Evolutionary conservation across 2,113 vertebrate genomes (phyloP).

Genomic region (Electrona antarctica): DNA sequence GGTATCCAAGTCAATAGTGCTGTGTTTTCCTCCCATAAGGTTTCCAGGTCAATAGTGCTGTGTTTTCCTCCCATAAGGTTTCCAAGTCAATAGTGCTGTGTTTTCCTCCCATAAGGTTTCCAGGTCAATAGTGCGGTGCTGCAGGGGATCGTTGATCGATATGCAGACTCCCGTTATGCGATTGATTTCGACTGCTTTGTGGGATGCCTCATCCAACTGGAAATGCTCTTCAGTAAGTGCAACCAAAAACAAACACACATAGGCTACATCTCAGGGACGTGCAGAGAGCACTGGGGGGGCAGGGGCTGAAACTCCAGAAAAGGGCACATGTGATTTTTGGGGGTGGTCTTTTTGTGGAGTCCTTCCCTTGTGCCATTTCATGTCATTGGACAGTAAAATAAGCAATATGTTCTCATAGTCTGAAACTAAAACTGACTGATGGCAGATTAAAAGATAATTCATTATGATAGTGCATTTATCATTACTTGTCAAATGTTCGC

Average conservation of each 20-base stretch:
- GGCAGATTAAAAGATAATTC: too few species aligned
- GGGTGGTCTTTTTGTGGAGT: too few species aligned
- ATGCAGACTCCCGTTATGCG: conserved; percentile 69
- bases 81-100: conserved; percentile 78
- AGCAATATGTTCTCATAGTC: too few species aligned
- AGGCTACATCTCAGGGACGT: not conserved
- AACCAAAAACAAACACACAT: not conserved
- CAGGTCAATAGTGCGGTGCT: conserved; percentile 78
- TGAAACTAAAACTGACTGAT: too few species aligned
- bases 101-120: conserved; percentile 77
- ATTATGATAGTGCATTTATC: too few species aligned
- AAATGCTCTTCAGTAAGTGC: conserved; percentile 88
- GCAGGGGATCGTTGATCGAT: conserved; percentile 76
- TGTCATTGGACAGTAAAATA: too few species aligned
- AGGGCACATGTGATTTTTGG: too few species aligned
- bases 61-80: conserved; percentile 76
- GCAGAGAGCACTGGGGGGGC: too few species aligned
- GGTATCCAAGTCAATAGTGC: conserved; percentile 83
- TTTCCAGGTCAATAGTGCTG: conserved; percentile 79
- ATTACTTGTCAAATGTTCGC: too few species aligned
- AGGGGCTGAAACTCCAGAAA: too few species aligned
- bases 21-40: conserved; percentile 71
- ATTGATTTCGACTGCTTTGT: conserved; percentile 85
- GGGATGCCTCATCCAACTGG: conserved; percentile 83
- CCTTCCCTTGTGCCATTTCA: too few species aligned